Conservation (phyloP, 23 tunicate genomes). For the Trididemnum miniatum region DNA sequence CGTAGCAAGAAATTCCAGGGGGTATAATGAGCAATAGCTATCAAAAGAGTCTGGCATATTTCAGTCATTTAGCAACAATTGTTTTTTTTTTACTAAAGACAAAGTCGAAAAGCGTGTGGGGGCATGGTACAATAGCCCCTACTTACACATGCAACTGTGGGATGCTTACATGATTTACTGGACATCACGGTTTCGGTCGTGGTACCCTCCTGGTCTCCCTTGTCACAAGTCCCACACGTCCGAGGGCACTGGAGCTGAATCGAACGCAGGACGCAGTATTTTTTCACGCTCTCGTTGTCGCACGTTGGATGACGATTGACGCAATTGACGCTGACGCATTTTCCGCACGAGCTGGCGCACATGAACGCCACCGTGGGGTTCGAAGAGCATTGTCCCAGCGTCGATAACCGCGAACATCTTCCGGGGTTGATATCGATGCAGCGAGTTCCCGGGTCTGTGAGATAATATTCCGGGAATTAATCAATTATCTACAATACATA, state of each 20-base stretch:
- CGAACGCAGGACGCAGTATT: conserved; percentile 34
- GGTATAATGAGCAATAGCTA: too few relatives aligned
- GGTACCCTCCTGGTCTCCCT: conserved; percentile 51
- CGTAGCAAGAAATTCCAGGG: too few relatives aligned
- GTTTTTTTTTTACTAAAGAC: too few relatives aligned
- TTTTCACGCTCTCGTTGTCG: neutral
- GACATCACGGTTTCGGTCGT: neutral
- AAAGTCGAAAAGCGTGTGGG: too few relatives aligned
- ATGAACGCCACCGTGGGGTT: conserved; percentile 30
- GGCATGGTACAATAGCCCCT: too few relatives aligned
- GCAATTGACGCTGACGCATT: conserved; percentile 30
- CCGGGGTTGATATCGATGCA: conserved; percentile 56
- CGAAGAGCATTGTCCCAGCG: conserved; percentile 33
- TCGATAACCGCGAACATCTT: conserved; percentile 15
- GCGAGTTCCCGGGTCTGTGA: too few relatives aligned
- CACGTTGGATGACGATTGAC: conserved; percentile 34
- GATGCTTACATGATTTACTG: conserved; percentile 3
- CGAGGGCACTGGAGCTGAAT: conserved; percentile 33
- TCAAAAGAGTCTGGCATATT: too few relatives aligned
- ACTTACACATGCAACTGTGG: too few relatives aligned
- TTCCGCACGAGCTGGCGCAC: conserved; percentile 78
- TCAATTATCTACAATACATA: too few relatives aligned
- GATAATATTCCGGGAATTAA: too few relatives aligned
- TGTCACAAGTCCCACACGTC: conserved; percentile 57
- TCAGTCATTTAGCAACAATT: too few relatives aligned